These are phyloP conservation scores for Papilio demoleus DNA, from an alignment of 2,888 invertebrate species.

Conservation along the genomic window DNA sequence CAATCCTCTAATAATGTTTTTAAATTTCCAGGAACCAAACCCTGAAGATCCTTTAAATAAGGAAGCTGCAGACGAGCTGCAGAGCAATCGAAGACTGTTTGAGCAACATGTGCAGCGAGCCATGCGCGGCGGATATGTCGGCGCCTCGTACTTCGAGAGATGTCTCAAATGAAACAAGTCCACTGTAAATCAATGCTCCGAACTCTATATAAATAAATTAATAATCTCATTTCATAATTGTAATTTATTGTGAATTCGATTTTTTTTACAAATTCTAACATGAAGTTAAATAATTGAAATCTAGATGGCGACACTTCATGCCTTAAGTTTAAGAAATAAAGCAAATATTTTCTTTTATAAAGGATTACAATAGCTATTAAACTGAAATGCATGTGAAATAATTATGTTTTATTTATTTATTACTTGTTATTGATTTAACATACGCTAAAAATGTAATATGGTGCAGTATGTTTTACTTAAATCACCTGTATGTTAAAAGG, in stretches of 20 bases:
- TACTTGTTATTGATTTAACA: neutral
- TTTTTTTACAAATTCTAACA: slow-evolving; percentile 31
- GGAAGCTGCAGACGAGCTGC: slow-evolving; percentile 98
- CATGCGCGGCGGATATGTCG: slow-evolving; percentile 98
- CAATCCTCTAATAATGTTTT: neutral
- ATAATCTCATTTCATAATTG: slow-evolving; percentile 72
- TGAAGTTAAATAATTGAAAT: slow-evolving; percentile 27
- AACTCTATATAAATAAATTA: slow-evolving; percentile 75
- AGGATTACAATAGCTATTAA: slow-evolving; percentile 34
- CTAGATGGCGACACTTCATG: slow-evolving; percentile 32
- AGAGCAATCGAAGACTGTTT: slow-evolving; percentile 95
- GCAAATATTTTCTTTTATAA: slow-evolving; percentile 33
- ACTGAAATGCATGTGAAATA: slow-evolving; percentile 33
- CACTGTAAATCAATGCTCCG: slow-evolving; percentile 67
- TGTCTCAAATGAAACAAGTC: slow-evolving; percentile 92
- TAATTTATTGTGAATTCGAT: slow-evolving; percentile 42
- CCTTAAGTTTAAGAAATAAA: slow-evolving; percentile 32
- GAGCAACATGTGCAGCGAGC: slow-evolving; percentile 98
- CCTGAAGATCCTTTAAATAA: slow-evolving; percentile 99
- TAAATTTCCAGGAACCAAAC: slow-evolving; percentile 92
- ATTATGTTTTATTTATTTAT: slow-evolving; percentile 23
- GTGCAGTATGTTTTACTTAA: neutral
- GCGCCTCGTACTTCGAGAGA: slow-evolving; percentile 96
- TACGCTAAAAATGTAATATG: no score
- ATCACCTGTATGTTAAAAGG: neutral